Base-by-base conservation (phyloP, 2,888 invertebrate genomes). In the Acanthococcus lagerstroemiae region DNA sequence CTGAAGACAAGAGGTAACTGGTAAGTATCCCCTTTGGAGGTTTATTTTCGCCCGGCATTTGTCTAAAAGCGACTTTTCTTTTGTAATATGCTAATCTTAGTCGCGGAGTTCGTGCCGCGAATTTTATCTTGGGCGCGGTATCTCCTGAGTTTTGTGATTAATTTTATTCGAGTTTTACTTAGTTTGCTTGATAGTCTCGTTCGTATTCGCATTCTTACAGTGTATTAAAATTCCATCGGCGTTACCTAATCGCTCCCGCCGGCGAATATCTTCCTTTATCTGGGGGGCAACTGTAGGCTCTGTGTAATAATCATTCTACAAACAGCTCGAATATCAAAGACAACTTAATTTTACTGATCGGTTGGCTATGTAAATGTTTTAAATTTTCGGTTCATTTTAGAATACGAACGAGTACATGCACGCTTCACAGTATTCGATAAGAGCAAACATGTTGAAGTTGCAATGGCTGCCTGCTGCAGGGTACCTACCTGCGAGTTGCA, bases 101-200 rank as follows among this genome's bases (percentile, higher is more conserved):
- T 27, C 21, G 21, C 19, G 30, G 26, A 27, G 30, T 61, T 61
- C 61, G 61, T 61, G 61, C 61, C 19, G 48, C 50, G 61, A 61
- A 61, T 61, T 50, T 61, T 50, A 50, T 61, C 61, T 61, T 61
- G 27, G 26, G 50, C 61, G 50, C 25, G 61, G 30, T 26, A 61
- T 61, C 50, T 61, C 48, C 48, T 26, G 50, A 61, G 50, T 61
- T 61, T 50, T 61, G 61, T 61, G 61, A 61, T 61, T 61, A 61
- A 61, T 61, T 61, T 61, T 61, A 61, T 61, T 61, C 61, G 61
- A 61, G 50, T 61, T 61, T 61, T 61, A 48, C 50, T 25, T 44
- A 57, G 57, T 57, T 57, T 37, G 44, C 44, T 57, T 57, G 57
- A 44, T 44, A 57, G 57, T 44, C 57, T 57, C 44, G 57, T 57